Evolutionary conservation across 2,888 invertebrate genomes (phyloP), one percentile per base, ranked within the genome.

Genomic region (Trachelus iudaicus): DNA sequence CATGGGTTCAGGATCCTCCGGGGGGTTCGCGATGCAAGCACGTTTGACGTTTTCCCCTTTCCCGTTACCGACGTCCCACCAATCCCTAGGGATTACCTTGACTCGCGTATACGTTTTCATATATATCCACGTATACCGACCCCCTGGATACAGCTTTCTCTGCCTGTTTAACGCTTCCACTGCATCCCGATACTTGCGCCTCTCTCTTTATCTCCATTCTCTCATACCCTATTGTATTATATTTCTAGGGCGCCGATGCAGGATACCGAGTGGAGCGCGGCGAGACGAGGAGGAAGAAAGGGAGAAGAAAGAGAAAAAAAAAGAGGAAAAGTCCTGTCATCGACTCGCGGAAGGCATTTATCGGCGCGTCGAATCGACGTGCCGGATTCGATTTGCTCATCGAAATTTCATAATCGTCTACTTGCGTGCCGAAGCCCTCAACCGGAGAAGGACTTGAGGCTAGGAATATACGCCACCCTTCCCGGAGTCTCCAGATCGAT

Each of bases 191-290:
- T 56, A 13, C n/a, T 23, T 34, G n/a, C 35, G 35, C 78, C 37
- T 68, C 69, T 75, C 76, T 77, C 81, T 79, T 79, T 79, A 80
- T 77, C 73, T 76, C 79, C 35, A 33, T 56, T 79, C 78, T 84
- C 80, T 81, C 85, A 77, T 77, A 73, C 76, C 78, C 76, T 79
- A 78, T 81, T 82, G 78, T 81, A 84, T 79, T 80, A 78, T 75
- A 69, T 76, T 73, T 76, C 77, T 76, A 76, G 75, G 73, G 33
- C 37, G 30, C 68, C 73, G 69, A 73, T 80, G 79, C 75, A 77
- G 71, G 74, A 73, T n/a, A 33, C 34, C 33, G 75, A 75, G 30
- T 68, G n/a, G 30, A 75, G 75, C 79, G 79, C 75, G 74, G 78
- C 77, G 77, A 75, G 75, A 76, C 73, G 73, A 80, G 75, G 75